Evolutionary conservation across 2,888 invertebrate species (phyloP), one percentile per base, ranked within the genome.

Genomic region (Drosophila demipolita): DNA sequence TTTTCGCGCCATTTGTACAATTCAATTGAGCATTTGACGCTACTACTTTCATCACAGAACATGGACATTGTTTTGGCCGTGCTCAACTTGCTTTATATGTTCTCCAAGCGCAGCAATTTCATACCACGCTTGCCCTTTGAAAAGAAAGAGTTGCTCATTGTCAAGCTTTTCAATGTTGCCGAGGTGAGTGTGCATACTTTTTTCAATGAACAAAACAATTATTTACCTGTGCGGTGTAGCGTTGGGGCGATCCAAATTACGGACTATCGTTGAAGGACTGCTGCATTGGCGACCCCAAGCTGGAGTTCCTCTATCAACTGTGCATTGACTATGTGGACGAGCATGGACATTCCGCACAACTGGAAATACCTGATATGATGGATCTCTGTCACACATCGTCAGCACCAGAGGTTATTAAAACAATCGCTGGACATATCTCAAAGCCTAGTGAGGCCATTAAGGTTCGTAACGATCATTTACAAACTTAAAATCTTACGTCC

Each of bases 91-190:
- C 94, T 98, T 23, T 98, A 97, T 92, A 97, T 97, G 95, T 97
- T 97, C 93, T 97, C 97, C 76, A 97, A 97, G 93, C 94, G 97
- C 73, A 97, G 97, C 91, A 97, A 97, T 93, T 97, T 97, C 91
- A 96, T 97, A 83, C 96, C 97, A 55, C 95, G 97, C 74, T 93
- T 97, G 77, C 95, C 95, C 86, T 94, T 94, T 81, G 96, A 96
- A 78, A 96, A 96, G 93, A 94, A 96, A 83, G 95, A 96, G 85
- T 95, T 95, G 55, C 93, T 97, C 52, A 94, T 97, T 61, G 95
- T 95, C 59, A 94, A 97, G 83, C 94, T 97, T 7, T 95, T 95
- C 80, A 96, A 96, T 90, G 94, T 97, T 76, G 97, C 97, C 26
- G 97, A 97, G 95, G 96, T 96, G 42, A 15, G 69, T 9, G 53